Evolutionary conservation across 2,113 vertebrate genomes (phyloP), one percentile per base, ranked within the genome.

Genomic region (Oreochromis tanganicae): DNA sequence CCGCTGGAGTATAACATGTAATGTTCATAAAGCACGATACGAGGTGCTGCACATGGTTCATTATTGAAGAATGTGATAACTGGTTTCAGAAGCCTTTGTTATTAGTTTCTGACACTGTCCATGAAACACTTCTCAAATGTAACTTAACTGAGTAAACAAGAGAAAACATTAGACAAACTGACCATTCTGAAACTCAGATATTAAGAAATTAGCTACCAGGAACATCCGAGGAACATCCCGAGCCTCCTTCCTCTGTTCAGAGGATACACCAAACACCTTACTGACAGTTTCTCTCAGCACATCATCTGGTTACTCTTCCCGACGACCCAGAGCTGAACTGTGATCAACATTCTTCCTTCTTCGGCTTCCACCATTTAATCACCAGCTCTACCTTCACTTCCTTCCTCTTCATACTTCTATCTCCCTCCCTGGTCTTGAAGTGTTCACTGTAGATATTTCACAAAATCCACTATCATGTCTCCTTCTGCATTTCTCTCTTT

Each of bases 221-320:
- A 57, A 13, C 55, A 14, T 63, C 29, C 0, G 0, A 0, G 24
- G 55, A 57, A 13, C 55, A 14, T 63, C 29, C 0, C 0, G 0
- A 2, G 11, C 54, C n/a, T 24, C 54, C 27, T 17, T 0, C 56
- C 5, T 19, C 29, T 57, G 14, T 36, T 34, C 16, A 34, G 24
- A 57, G 24, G 56, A 57, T 1, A 6, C 54, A 56, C 54, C 57
- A 19, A 34, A 34, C 32, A 11, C 13, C 56, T 57, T 8, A 24
- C 4, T 57, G 56, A 16, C 1, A 36, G 5, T 63, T 63, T 19
- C 29, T 34, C 29, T 19, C 59, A 5, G 27, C 27, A 5, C 59
- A 66, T 66, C 32, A 36, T 12, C 61, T 66, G 61, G 61, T 66
- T 36, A 7, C 32, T n/a, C 61, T 0, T 66, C 17, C 27, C 59